These are phyloP conservation scores for Zele albiditarsus DNA, from an alignment of 2,888 invertebrate genomes.

Conservation along the genomic window DNA sequence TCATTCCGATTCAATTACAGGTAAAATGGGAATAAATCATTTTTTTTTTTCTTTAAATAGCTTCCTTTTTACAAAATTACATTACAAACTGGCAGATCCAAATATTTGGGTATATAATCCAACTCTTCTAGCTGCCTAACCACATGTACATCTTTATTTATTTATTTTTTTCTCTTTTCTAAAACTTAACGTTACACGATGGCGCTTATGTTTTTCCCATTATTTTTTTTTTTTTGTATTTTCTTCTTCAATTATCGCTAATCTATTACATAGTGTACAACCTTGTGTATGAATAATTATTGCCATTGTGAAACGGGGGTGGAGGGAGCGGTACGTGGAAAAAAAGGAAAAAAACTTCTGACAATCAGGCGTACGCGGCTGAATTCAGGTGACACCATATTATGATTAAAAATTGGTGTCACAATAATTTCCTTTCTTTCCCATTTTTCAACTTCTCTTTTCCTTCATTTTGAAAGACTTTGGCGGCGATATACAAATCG, in stretches of 20 bases:
- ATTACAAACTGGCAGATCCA: constrained; percentile 69
- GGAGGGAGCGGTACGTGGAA: constrained; percentile 30
- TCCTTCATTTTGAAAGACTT: constrained; percentile 20
- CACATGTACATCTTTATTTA: constrained; percentile 66
- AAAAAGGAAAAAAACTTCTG: constrained; percentile 44
- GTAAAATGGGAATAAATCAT: constrained; percentile 66
- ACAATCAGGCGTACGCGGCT: neutral
- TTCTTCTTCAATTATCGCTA: constrained; percentile 55
- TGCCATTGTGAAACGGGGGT: constrained; percentile 65
- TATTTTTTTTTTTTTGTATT: constrained; percentile 28
- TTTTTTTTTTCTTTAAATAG: constrained; percentile 65
- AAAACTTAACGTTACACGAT: constrained; percentile 53
- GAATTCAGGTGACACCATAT: neutral
- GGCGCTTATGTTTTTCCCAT: constrained; percentile 40
- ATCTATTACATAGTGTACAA: constrained; percentile 64
- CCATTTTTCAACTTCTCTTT: neutral
- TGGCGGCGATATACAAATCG: constrained; percentile 18
- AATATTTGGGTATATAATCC: constrained; percentile 63
- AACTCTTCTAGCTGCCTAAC: constrained; percentile 57
- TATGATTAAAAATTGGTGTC: neutral
- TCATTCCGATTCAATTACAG: constrained; percentile 65
- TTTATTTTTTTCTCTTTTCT: constrained; percentile 3
- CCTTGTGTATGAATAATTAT: constrained; percentile 62
- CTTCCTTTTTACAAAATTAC: constrained; percentile 72
- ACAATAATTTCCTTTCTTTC: neutral